Evolutionary conservation across 2,113 vertebrate species (phyloP).

Genomic region (Haliaeetus leucogaster): DNA sequence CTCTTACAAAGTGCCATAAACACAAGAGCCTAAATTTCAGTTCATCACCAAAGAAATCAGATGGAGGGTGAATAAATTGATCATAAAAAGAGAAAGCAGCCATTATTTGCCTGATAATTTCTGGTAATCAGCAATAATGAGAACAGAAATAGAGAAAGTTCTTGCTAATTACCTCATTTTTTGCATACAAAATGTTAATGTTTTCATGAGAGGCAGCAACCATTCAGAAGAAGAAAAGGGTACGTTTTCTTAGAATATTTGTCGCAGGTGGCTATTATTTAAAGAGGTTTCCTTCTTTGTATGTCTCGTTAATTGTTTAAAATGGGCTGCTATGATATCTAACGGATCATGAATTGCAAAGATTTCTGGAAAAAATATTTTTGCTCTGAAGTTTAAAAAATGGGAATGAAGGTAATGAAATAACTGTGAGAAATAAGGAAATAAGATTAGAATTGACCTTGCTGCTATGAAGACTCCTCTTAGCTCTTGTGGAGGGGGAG

Average conservation of each 20-base stretch:
- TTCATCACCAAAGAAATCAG: constrained; percentile 47
- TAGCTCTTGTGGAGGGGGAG: neutral
- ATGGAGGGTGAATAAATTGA: constrained; percentile 47
- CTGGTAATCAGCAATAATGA: constrained; percentile 62
- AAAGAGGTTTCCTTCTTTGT: neutral
- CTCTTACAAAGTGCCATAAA: neutral
- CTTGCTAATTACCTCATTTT: constrained; percentile 37
- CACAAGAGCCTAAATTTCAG: constrained; percentile 7
- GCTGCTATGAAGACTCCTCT: constrained; percentile 36
- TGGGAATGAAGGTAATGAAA: constrained; percentile 20
- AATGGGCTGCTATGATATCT: neutral
- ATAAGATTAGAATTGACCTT: constrained; percentile 70
- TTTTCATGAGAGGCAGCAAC: constrained; percentile 7
- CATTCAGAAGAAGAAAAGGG: neutral
- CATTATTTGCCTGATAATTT: constrained; percentile 57
- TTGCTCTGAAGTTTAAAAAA: constrained; percentile 11
- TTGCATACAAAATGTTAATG: constrained; percentile 38
- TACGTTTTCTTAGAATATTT: neutral
- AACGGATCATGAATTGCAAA: neutral
- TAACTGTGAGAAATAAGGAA: constrained; percentile 37
- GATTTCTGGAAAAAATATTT: neutral
- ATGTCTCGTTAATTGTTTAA: neutral
- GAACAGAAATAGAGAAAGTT: constrained; percentile 54
- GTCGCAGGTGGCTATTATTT: constrained; percentile 29
- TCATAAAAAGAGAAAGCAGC: constrained; percentile 30